Percentiles rank a stretch among this genome's conserved stretches.
Conservation (phyloP, 2,797 vertebrate species). For the Anisognathus igniventris region DNA sequence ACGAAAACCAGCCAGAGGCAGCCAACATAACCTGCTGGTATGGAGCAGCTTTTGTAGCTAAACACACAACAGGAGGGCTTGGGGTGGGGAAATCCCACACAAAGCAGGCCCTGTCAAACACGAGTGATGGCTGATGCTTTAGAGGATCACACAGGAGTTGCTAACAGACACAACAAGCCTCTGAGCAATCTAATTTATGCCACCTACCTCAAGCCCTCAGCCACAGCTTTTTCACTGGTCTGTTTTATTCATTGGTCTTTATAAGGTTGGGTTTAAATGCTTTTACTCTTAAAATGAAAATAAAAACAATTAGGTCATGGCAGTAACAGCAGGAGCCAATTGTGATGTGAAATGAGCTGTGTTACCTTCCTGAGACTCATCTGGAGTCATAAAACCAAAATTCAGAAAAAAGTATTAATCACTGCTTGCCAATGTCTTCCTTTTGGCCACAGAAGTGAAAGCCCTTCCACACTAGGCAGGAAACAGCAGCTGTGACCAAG, state of each 20-base stretch:
- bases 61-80: neutral
- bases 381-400: neutral
- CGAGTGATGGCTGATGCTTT: fast-evolving
- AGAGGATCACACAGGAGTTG: neutral
- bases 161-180: neutral
- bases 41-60: neutral
- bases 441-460: neutral
- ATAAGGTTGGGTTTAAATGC: neutral
- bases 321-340: neutral
- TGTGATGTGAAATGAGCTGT: neutral
- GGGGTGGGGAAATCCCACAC: neutral
- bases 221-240: neutral
- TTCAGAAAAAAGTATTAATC: neutral
- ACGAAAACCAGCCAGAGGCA: neutral
- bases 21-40: neutral
- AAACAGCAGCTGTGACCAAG: neutral
- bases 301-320: neutral
- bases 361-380: neutral
- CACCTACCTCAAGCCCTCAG: neutral
- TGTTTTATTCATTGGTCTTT: neutral
- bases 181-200: neutral
- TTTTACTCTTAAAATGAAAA: neutral
- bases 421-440: neutral
- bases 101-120: neutral
- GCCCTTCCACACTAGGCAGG: neutral